Percentiles rank a stretch among this genome's conserved stretches.
phyloP scores from a whole-genome alignment of 2,113 vertebrate species.

The Baryphthengus martii region DNA sequence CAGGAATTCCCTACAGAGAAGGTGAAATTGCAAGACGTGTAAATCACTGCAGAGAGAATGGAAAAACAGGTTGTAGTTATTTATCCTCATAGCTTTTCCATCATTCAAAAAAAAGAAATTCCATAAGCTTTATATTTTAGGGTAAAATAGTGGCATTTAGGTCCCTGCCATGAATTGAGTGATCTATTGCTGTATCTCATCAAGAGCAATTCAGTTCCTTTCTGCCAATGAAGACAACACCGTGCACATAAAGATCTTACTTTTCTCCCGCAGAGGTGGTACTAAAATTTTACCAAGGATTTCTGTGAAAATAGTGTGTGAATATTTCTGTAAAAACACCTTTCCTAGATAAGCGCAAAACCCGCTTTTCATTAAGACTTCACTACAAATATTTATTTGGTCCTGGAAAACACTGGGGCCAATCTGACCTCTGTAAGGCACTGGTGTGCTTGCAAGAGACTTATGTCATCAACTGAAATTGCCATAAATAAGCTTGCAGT shows the following conservation, averaged over 20 bases:
- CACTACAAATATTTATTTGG: neutral
- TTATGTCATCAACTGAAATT: neutral
- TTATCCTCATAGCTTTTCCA: neutral
- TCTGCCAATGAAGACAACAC: neutral
- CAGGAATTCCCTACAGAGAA: neutral
- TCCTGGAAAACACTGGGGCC: accelerated
- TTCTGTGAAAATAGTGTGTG: neutral
- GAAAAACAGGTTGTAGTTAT: neutral
- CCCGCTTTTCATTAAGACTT: neutral
- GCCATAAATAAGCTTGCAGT: neutral
- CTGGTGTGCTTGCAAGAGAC: neutral
- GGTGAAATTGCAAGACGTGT: neutral
- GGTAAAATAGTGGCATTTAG: neutral
- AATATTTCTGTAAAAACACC: neutral
- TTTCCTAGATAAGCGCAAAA: neutral
- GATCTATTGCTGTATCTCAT: neutral
- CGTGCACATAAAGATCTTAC: neutral
- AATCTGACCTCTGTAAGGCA: neutral
- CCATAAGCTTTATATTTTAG: neutral
- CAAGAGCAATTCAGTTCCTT: neutral
- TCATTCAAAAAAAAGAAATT: neutral
- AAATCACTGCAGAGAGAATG: neutral
- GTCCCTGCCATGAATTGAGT: neutral
- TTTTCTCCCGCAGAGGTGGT: neutral
- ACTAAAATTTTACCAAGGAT: neutral